A percentile compares a stretch with the other conserved stretches of the same genome.
Conservation (phyloP, 2,888 invertebrate species). For the Eledona agricola region DNA sequence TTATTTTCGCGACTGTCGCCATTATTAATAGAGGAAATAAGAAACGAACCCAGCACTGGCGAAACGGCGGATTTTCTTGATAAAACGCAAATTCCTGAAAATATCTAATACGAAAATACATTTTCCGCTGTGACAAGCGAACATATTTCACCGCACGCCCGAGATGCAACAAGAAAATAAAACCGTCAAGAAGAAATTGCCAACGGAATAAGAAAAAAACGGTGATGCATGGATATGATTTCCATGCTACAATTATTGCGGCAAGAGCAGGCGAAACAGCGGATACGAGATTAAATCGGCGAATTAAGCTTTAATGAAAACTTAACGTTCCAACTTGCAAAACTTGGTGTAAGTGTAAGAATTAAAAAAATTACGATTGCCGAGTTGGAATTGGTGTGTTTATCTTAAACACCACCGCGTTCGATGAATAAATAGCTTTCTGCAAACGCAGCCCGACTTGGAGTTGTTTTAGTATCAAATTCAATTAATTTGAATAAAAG, state of each 20-base stretch:
- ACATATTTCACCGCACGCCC: constrained; percentile 25
- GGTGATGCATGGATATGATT: constrained; percentile 20
- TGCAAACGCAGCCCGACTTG: too few species aligned
- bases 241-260: constrained; percentile 24
- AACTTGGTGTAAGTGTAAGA: too few species aligned
- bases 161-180: constrained; percentile 28
- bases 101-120: constrained; percentile 28
- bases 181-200: constrained; percentile 22
- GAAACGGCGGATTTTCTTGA: constrained; percentile 16
- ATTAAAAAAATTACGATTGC: too few species aligned
- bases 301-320: constrained; percentile 28
- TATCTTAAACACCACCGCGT: too few species aligned
- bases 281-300: constrained; percentile 13
- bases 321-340: constrained; percentile 15
- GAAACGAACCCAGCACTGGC: constrained; percentile 3
- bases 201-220: constrained; percentile 5
- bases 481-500: too few species aligned
- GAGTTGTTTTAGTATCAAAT: too few species aligned
- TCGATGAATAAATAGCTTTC: too few species aligned
- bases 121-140: constrained; percentile 28
- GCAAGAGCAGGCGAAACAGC: constrained; percentile 3
- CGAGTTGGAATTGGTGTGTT: too few species aligned
- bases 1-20: constrained; percentile 5
- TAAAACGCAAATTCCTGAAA: constrained; percentile 23
- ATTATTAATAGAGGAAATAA: constrained; percentile 11